Percentiles rank a stretch among this genome's conserved stretches.
Conservation (phyloP, 2,888 invertebrate genomes). For the Protophormia terraenovae region DNA sequence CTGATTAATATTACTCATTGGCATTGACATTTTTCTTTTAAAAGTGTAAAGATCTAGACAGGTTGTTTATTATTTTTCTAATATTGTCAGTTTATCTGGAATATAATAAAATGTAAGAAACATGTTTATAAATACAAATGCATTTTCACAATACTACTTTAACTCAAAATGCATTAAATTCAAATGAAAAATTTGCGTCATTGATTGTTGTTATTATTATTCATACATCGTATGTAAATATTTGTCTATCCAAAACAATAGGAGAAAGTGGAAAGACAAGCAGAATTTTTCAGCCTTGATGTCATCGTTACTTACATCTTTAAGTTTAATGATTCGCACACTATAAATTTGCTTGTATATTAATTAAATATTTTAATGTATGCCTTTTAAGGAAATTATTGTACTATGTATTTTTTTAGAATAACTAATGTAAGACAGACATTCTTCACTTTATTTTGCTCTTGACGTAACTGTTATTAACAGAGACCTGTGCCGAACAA, state of each 20-base stretch:
- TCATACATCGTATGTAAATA: background rate
- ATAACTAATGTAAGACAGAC: background rate
- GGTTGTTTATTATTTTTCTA: background rate
- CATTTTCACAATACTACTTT: background rate
- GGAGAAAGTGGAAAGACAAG: background rate
- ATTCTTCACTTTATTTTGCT: background rate
- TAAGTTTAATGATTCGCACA: background rate
- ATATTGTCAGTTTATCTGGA: constrained; percentile 7
- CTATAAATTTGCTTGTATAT: background rate
- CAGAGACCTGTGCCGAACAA: no score
- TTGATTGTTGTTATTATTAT: background rate
- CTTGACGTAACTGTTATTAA: background rate
- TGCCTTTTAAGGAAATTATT: constrained; percentile 1
- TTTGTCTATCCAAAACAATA: background rate
- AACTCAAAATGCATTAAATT: background rate
- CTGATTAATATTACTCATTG: constrained; percentile 77
- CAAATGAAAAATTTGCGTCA: background rate
- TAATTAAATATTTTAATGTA: background rate
- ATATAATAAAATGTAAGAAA: background rate
- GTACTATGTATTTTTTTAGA: constrained; percentile 3
- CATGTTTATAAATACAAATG: background rate
- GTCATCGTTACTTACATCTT: background rate
- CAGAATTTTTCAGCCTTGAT: background rate
- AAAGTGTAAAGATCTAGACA: background rate
- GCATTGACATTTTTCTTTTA: constrained; percentile 71